These are phyloP conservation scores for Hyaena hyaena DNA, from an alignment of 2,113 vertebrate species.

Conservation along the genomic window DNA sequence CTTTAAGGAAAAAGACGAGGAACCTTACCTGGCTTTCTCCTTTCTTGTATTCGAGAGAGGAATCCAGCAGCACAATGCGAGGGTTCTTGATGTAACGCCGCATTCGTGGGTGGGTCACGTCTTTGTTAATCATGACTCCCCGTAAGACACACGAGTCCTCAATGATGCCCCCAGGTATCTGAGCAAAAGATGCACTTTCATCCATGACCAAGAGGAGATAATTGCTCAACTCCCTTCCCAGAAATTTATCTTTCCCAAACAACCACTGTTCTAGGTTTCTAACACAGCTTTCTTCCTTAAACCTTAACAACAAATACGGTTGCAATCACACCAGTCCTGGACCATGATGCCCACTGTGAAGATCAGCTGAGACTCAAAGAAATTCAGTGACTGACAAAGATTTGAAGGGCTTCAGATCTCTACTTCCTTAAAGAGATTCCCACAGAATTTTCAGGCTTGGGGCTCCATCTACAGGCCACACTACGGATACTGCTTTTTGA, in stretches of 20 bases:
- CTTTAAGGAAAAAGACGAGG: not conserved
- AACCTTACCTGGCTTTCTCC: slow-evolving; percentile 96
- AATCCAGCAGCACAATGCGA: slow-evolving; percentile 94
- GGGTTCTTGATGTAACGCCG: slow-evolving; percentile 93
- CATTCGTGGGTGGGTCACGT: slow-evolving; percentile 96
- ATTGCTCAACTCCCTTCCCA: not conserved
- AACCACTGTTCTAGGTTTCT: not conserved
- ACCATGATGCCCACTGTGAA: not conserved
- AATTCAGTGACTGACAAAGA: not conserved
- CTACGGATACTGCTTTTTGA: not conserved
- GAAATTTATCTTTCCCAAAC: not conserved
- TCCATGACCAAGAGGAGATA: not conserved
- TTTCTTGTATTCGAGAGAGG: slow-evolving; percentile 98
- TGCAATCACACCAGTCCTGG: not conserved
- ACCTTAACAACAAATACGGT: not conserved
- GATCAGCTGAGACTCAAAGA: not conserved
- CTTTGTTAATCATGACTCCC: slow-evolving; percentile 98
- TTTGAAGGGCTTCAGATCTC: not conserved
- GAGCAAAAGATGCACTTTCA: not conserved
- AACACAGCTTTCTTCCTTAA: not conserved
- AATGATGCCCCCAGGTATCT: slow-evolving; percentile 96
- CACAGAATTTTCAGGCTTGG: not conserved
- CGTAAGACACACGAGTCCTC: slow-evolving; percentile 94
- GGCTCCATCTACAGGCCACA: slow-evolving; percentile 61
- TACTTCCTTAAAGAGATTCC: not conserved